phyloP scores from a whole-genome alignment of 2,888 invertebrate species.

The Drosophila stalkeri region DNA sequence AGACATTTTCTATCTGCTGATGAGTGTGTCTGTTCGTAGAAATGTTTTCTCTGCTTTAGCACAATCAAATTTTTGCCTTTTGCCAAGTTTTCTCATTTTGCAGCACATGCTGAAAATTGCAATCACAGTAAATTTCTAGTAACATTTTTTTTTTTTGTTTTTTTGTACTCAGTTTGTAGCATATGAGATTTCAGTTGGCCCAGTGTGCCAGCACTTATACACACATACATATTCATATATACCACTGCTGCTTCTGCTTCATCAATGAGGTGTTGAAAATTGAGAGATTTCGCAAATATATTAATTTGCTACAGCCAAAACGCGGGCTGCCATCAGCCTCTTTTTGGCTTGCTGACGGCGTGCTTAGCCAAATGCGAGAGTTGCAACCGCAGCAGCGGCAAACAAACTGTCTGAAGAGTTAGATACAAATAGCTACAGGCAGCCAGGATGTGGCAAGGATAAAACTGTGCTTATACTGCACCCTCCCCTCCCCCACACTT shows the following conservation, averaged over 20 bases:
- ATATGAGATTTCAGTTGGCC: neutral
- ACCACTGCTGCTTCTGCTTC: neutral
- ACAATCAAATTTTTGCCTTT: conserved; percentile 45
- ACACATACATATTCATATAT: neutral
- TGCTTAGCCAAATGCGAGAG: conserved; percentile 12
- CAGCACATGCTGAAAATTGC: conserved; percentile 12
- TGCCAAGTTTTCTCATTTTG: conserved; percentile 33
- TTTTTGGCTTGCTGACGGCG: conserved; percentile 25
- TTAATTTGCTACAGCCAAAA: conserved; percentile 21
- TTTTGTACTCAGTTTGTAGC: conserved; percentile 12
- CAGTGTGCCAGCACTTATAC: neutral
- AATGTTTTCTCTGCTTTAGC: conserved; percentile 16
- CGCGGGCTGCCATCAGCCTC: conserved; percentile 5
- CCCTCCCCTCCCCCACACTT: neutral
- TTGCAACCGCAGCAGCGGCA: conserved; percentile 34
- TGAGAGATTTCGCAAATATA: conserved; percentile 38
- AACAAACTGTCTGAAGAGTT: conserved; percentile 21
- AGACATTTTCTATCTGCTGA: neutral
- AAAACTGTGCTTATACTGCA: neutral
- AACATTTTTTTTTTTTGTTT: too few species aligned
- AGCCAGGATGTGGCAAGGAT: conserved; percentile 16
- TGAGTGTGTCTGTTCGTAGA: conserved; percentile 6
- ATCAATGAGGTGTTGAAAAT: conserved; percentile 29
- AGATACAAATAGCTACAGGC: conserved; percentile 23
- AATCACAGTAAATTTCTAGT: conserved; percentile 14